Conservation (phyloP, 1,140 invertebrate species). For the Atta colombica region DNA sequence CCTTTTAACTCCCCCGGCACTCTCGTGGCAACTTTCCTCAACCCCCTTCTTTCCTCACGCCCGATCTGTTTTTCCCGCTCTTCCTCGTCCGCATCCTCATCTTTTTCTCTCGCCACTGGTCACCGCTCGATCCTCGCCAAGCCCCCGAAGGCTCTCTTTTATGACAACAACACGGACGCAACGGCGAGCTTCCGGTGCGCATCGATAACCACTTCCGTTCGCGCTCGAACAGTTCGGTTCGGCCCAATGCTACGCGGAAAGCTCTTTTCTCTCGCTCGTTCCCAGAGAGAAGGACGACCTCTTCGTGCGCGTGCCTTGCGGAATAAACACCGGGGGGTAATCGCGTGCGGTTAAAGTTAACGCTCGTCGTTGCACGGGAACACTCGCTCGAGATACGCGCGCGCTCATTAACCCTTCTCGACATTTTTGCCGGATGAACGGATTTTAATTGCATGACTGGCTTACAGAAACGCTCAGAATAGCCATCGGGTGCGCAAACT, state of each 20-base stretch:
- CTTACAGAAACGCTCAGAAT: conserved; percentile 32
- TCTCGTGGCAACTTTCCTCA: not conserved
- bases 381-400: not conserved
- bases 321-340: conserved; percentile 35
- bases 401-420: conserved; percentile 33
- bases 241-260: conserved; percentile 36
- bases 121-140: conserved; percentile 32
- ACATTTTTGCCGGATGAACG: conserved; percentile 57
- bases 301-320: not conserved
- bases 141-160: conserved; percentile 53
- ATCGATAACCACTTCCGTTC: conserved; percentile 75
- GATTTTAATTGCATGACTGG: conserved; percentile 57
- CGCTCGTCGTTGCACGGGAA: conserved; percentile 36
- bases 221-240: conserved; percentile 58
- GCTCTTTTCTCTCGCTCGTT: not conserved
- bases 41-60: not conserved
- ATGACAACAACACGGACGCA: conserved; percentile 27
- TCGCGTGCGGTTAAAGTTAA: conserved; percentile 26
- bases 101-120: conserved; percentile 32
- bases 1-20: not conserved
- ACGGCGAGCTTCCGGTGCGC: conserved; percentile 69
- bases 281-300: not conserved
- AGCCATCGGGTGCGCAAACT: not conserved
- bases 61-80: conserved; percentile 19
- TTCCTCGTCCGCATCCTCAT: not conserved